phyloP scores from a whole-genome alignment of 2,113 vertebrate species.

The Seriola aureovittata region DNA sequence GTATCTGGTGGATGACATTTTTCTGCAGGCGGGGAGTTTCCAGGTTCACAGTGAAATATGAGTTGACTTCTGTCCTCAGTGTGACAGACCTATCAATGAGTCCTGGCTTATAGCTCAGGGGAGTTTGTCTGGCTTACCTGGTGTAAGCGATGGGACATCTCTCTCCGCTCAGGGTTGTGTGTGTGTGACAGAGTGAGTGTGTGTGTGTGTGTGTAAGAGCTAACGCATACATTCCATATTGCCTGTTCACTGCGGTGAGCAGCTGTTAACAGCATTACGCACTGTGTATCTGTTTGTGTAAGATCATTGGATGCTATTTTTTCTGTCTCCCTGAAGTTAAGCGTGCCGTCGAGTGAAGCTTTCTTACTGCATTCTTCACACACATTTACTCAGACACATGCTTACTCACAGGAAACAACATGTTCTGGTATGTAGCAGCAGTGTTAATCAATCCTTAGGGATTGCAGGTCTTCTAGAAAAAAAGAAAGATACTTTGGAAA shows the following conservation, averaged over 20 bases:
- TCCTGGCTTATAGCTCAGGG: conserved; percentile 33
- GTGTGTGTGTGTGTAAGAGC: neutral
- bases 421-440: conserved; percentile 52
- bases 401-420: conserved; percentile 48
- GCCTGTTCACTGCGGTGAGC: neutral
- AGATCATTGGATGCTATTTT: conserved; percentile 23
- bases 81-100: conserved; percentile 49
- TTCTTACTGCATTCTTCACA: conserved; percentile 52
- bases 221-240: neutral
- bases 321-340: conserved; percentile 31
- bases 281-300: conserved; percentile 21
- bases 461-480: conserved; percentile 32
- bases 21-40: conserved; percentile 59
- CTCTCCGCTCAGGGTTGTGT: conserved; percentile 8
- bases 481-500: conserved; percentile 20
- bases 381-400: conserved; percentile 22
- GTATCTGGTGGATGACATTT: conserved; percentile 29
- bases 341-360: conserved; percentile 52
- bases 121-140: conserved; percentile 47
- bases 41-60: conserved; percentile 48
- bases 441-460: conserved; percentile 28
- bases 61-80: conserved; percentile 28
- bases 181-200: neutral
- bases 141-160: conserved; percentile 32
- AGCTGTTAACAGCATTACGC: conserved; percentile 32